These are phyloP conservation scores for Pelecanus crispus DNA, from an alignment of 2,113 vertebrate species.

Conservation along the genomic window DNA sequence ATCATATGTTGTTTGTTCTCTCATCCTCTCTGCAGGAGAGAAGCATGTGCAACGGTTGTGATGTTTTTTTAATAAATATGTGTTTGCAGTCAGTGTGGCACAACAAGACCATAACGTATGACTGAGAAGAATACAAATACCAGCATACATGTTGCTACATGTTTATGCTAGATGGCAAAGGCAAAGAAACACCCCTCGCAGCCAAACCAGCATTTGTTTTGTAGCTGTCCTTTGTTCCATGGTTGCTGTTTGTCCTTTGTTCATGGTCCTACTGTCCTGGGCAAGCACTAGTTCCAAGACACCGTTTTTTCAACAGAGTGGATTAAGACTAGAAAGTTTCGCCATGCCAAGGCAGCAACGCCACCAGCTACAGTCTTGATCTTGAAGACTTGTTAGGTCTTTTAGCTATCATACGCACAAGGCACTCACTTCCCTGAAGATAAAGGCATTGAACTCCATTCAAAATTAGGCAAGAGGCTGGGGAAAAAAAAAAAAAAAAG, in stretches of 20 bases:
- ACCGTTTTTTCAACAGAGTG: neutral
- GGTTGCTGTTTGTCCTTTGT: no score
- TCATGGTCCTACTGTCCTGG: neutral
- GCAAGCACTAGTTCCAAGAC: neutral
- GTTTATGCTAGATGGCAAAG: neutral
- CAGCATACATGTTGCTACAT: neutral
- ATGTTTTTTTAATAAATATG: neutral
- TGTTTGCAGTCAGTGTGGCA: neutral
- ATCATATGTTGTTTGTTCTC: neutral
- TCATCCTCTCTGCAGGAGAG: neutral
- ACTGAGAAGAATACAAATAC: neutral
- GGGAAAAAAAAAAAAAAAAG: neutral
- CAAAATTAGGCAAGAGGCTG: neutral
- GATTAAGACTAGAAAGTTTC: neutral
- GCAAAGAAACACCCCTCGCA: neutral
- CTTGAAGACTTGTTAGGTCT: neutral
- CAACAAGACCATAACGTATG: rapidly evolving
- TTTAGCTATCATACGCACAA: neutral
- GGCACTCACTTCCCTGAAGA: neutral
- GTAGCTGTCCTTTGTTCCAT: neutral
- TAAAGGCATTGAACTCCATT: neutral
- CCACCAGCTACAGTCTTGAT: neutral
- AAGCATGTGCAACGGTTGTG: neutral
- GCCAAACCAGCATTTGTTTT: neutral
- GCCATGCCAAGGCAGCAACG: neutral